Conservation (phyloP, 2,113 vertebrate genomes). For the Dendrocopos noguchii region DNA sequence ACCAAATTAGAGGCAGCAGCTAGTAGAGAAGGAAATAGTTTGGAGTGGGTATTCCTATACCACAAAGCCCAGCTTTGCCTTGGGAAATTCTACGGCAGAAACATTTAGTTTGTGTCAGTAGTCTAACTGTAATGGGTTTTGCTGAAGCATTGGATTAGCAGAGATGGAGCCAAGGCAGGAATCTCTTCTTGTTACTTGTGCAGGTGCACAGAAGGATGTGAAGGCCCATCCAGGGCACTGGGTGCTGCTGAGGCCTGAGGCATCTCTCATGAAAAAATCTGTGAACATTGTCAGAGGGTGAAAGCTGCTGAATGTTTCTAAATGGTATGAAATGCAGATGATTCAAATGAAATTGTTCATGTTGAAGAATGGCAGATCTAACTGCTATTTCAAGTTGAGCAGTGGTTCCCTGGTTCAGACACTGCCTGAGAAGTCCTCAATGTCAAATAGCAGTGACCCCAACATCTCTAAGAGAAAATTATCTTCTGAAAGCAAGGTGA, state of each 20-base stretch:
- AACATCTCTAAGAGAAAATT: not conserved
- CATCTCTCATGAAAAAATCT: not conserved
- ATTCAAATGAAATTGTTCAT: not conserved
- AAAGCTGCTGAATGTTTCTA: not conserved
- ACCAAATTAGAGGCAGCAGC: not conserved
- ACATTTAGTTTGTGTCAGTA: not conserved
- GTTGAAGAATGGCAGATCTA: not conserved
- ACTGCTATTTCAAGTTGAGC: not conserved
- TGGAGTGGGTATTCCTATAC: not conserved
- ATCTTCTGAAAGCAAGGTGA: not conserved
- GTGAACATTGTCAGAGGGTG: not conserved
- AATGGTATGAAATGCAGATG: not conserved
- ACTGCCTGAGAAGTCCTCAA: not conserved
- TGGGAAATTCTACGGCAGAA: not conserved
- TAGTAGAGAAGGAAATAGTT: not conserved
- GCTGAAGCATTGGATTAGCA: not conserved
- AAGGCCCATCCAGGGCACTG: not conserved
- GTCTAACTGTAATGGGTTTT: not conserved
- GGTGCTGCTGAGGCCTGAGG: not conserved
- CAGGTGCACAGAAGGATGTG: not conserved
- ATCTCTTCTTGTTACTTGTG: not conserved
- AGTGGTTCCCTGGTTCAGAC: not conserved
- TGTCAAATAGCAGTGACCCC: not conserved
- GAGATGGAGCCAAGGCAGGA: not conserved
- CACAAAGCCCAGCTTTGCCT: not conserved